Percentiles rank a stretch among this genome's conserved stretches.
Conservation (phyloP, 1,140 invertebrate species). For the Meloidogyne hapla region DNA sequence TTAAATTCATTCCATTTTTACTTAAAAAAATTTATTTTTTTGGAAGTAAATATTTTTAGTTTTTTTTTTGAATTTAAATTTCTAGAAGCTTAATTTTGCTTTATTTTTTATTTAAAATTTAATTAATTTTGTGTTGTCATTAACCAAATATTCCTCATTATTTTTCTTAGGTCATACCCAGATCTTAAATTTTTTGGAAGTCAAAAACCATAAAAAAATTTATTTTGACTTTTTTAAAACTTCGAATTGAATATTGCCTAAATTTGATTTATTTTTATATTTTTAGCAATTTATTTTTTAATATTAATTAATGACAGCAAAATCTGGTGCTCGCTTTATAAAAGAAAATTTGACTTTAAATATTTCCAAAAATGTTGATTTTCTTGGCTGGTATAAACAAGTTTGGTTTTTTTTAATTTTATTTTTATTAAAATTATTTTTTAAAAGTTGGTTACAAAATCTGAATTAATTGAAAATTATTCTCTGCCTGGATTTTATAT, state of each 20-base stretch:
- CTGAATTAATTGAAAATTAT: slow-evolving; percentile 98
- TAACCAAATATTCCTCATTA: too few relatives aligned
- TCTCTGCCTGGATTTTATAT: slow-evolving; percentile 99
- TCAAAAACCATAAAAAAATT: too few relatives aligned
- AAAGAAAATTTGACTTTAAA: not conserved
- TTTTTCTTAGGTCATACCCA: too few relatives aligned
- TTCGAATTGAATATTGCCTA: too few relatives aligned
- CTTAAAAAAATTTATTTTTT: not conserved
- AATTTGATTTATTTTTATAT: not conserved
- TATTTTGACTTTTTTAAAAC: too few relatives aligned
- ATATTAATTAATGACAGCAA: not conserved
- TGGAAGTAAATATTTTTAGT: slow-evolving; percentile 1
- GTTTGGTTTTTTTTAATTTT: not conserved
- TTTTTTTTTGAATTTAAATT: not conserved
- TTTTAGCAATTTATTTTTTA: not conserved
- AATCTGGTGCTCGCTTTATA: not conserved
- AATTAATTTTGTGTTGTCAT: too few relatives aligned
- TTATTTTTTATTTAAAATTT: too few relatives aligned
- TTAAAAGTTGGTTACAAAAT: slow-evolving; percentile 83
- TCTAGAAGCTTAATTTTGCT: too few relatives aligned
- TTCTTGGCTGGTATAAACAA: not conserved
- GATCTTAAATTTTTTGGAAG: too few relatives aligned
- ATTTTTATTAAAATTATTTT: not conserved
- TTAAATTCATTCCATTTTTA: not conserved
- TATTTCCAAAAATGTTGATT: not conserved